Evolutionary conservation across 1,140 invertebrate genomes (phyloP), one percentile per base, ranked within the genome.

Genomic region (Sitobion miscanthi): DNA sequence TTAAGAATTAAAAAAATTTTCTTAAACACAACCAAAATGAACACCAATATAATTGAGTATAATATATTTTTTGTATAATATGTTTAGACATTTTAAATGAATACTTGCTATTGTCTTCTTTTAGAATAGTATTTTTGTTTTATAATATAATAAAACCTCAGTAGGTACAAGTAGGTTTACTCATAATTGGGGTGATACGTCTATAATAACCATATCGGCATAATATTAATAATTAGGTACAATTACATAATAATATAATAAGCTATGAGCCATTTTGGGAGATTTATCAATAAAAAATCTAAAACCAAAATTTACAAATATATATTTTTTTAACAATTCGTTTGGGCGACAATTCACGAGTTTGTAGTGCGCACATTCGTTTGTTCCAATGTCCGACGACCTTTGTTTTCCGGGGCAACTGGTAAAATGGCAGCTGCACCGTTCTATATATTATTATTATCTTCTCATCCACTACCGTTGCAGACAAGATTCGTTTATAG

Each of bases 251-350:
- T 69, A 69, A 14, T 77, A 77, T 77, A 17, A 62, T 62, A 62
- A 77, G 14, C 30, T 77, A 77, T 77, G 62, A 77, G 62, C n/a
- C 62, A n/a, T 77, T 77, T 77, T 77, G n/a, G 30, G 30, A 77
- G 14, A 77, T 77, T n/a, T 17, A 77, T 77, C 30, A 35, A 52
- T 25, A 83, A 5, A 38, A 83, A 83, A 8, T 83, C 77, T 23
- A 83, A 83, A 83, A 83, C 17, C 77, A 83, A 83, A 83, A 38
- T 38, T 83, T 83, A 83, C 35, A 83, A 83, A 83, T 83, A 35
- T 23, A 69, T 83, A 83, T 83, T 38, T 23, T 83, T 83, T 83
- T 38, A 83, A 83, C 77, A 38, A 38, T 83, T 83, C 62, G 62
- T 77, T 77, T n/a, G 14, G 62, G 62, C 62, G 62, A 77, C 62